Base-by-base conservation (phyloP, 2,888 invertebrate species). In the Leucophenga maculata region DNA sequence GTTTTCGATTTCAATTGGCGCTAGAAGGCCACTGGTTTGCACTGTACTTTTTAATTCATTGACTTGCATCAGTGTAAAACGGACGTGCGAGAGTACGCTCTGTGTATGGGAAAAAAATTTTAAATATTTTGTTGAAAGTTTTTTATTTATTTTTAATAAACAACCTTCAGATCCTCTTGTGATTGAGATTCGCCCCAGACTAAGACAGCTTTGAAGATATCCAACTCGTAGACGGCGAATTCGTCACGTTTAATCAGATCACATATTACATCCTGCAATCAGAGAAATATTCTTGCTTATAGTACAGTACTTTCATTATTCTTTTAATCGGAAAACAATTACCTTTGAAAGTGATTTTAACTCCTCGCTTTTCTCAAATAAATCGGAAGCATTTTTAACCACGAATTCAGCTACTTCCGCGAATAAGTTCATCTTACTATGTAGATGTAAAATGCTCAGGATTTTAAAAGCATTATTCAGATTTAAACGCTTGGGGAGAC, bases 141-240 rank as follows among this genome's bases (percentile, higher is more conserved):
- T 26, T 26, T 26, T 26, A 3, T 26, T 26, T 2, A 26, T 46
- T 46, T 14, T 1, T 46, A 1, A 46, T 46, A 14, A 2, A 13
- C 13, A 18, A 54, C 54, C 54, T 54, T 54, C 4, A 54, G 6
- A 9, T 54, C 54, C 1, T 54, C 20, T 18, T 54, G 6, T 3
- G 54, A 20, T 18, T 54, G 16, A 6, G 1, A 8, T 18, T 54
- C 11, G 11, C 18, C 54, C 54, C 54, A 54, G 6, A 11, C 11
- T 18, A 54, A 18, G 11, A 54, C 54, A 18, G 54, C 54, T 20
- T 54, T 54, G 54, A 54, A 54, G 18, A 54, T 54, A 6, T 54
- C 54, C 8, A 54, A 20, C 20, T 54, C 54, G 18, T 16, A 11
- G 2, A 16, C 20, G 18, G 54, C 18, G 54, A 54, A 54, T 11